phyloP scores from a whole-genome alignment of 2,113 vertebrate species.

The Hemicordylus capensis region DNA sequence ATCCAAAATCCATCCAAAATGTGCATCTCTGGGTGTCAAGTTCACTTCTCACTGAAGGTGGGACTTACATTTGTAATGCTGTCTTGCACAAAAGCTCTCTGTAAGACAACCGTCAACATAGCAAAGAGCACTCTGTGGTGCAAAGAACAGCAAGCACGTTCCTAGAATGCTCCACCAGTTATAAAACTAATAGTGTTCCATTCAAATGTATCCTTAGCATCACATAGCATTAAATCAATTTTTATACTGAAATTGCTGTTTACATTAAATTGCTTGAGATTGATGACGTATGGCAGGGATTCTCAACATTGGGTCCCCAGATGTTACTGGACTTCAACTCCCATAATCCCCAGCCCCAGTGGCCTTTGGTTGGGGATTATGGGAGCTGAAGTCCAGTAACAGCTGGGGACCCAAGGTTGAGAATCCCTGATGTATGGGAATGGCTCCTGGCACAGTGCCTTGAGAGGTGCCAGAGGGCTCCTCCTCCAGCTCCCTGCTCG shows the following conservation, averaged over 20 bases:
- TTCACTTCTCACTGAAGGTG: no score
- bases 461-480: no score
- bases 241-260: background rate
- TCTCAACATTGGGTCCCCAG: no score
- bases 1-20: no score
- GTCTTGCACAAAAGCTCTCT: background rate
- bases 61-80: background rate
- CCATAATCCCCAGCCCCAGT: no score
- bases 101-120: background rate
- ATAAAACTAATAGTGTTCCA: background rate
- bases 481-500: no score
- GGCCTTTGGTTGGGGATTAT: no score
- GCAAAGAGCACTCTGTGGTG: background rate
- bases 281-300: constrained; percentile 31
- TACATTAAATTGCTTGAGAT: background rate
- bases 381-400: no score
- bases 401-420: no score
- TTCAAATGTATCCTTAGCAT: constrained; percentile 25
- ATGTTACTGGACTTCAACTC: no score
- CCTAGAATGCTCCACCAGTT: background rate
- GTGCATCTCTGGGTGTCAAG: no score
- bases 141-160: background rate
- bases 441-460: no score
- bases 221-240: constrained; percentile 16
- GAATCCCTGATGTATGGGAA: background rate